Evolutionary conservation across 2,797 vertebrate species (phyloP), one percentile per base, ranked within the genome.

Genomic region (Tapirus indicus): DNA sequence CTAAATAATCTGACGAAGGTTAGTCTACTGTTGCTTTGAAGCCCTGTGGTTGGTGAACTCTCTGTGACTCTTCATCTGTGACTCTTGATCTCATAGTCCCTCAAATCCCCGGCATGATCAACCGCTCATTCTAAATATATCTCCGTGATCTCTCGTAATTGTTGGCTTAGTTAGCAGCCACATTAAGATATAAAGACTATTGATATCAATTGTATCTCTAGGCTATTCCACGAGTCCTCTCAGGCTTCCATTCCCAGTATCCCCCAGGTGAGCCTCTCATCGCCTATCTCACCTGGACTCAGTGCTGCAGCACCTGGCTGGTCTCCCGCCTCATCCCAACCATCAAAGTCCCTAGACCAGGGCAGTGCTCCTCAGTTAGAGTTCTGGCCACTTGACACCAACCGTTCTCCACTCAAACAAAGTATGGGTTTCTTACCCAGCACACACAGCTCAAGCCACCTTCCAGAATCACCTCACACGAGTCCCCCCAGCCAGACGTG

Each of bases 61-160:
- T 84, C n/a, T 29, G 38, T 38, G 38, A 91, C 66, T 35, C 71
- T 96, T 93, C 68, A 66, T 91, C 88, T 89, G 20, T 52, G 69
- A 82, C 32, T 74, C 47, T 38, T 96, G 89, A 94, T 95, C 62
- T 93, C 71, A 75, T 11, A 11, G 29, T 86, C n/a, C 38, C 64
- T 89, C 58, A 96, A 72, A 83, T 38, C 62, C 95, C 56, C 23
- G 0, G 0, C 21, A 56, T 56, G 95, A 94, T 97, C 88, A 94
- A 41, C 27, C 9, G 13, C 66, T 93, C 86, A 77, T 96, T 74
- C 94, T 44, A 54, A 78, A 77, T 72, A 64, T 88, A 88, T 94
- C 88, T 94, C 82, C 88, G 20, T 38, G 72, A 68, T 92, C 91
- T 91, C 80, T 93, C 88, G 44, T 97, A 92, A 96, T 86, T 93